A percentile compares a stretch with the other conserved stretches of the same genome.
Conservation (phyloP, 2,797 vertebrate species). For the Cyprinella venusta region DNA sequence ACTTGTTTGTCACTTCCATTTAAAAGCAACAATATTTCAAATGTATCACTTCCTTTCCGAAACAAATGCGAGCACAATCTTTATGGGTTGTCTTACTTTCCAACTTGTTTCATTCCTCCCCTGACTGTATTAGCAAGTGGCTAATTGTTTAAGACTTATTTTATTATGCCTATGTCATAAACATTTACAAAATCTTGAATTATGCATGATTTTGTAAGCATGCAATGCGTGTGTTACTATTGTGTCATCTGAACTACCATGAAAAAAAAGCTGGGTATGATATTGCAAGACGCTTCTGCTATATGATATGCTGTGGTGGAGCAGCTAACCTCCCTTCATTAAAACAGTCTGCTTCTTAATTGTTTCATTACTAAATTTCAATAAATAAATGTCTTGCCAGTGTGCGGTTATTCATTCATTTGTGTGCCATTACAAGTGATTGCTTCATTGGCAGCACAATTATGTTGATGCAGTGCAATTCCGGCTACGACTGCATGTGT, state of each 20-base stretch:
- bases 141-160: neutral
- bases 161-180: too few species aligned
- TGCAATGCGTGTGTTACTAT: neutral
- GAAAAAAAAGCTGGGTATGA: neutral
- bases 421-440: constrained; percentile 31
- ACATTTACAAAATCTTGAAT: neutral
- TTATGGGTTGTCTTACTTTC: neutral
- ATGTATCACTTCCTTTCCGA: neutral
- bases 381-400: constrained; percentile 35
- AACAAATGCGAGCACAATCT: neutral
- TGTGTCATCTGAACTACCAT: neutral
- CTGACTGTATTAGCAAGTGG: too few species aligned
- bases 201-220: neutral
- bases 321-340: constrained; percentile 4
- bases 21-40: neutral
- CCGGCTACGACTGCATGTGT: constrained; percentile 14
- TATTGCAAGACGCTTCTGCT: neutral
- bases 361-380: constrained; percentile 32
- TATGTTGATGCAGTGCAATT: constrained; percentile 3
- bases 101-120: too few species aligned
- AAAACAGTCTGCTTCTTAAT: constrained; percentile 28
- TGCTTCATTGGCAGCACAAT: constrained; percentile 20
- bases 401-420: constrained; percentile 32
- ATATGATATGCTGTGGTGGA: constrained; percentile 18
- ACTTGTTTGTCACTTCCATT: neutral